Conservation (phyloP, 2,113 vertebrate genomes). For the Gallinago paraguaiae region DNA sequence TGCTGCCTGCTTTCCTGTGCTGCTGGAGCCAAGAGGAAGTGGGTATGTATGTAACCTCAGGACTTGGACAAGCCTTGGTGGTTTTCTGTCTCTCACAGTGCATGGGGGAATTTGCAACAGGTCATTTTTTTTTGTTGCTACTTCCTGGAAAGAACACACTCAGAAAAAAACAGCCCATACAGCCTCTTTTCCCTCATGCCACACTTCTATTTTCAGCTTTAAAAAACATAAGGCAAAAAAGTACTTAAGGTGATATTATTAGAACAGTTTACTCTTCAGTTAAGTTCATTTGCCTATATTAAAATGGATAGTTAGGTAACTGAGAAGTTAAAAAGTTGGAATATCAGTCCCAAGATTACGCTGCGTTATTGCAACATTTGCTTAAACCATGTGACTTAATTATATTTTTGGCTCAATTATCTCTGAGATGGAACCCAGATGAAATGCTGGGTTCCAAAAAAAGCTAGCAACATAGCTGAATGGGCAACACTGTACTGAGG, state of each 20-base stretch:
- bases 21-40: not conserved
- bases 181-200: not conserved
- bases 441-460: not conserved
- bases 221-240: not conserved
- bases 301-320: not conserved
- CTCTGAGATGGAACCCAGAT: not conserved
- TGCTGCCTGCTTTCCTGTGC: not conserved
- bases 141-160: not conserved
- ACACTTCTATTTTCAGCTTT: not conserved
- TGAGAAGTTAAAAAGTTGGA: not conserved
- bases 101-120: not conserved
- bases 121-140: not conserved
- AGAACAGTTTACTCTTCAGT: not conserved
- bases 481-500: not conserved
- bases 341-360: not conserved
- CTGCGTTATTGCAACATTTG: not conserved
- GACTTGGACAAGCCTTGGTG: not conserved
- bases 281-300: not conserved
- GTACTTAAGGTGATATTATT: not conserved
- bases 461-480: not conserved
- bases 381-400: not conserved
- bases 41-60: not conserved
- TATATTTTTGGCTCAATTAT: not conserved
- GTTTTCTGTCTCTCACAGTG: not conserved
- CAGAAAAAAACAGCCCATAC: fast-evolving